Conservation (phyloP, 37 sponge, comb jelly and placozoan genomes). For the Petrosia ficiformis region DNA sequence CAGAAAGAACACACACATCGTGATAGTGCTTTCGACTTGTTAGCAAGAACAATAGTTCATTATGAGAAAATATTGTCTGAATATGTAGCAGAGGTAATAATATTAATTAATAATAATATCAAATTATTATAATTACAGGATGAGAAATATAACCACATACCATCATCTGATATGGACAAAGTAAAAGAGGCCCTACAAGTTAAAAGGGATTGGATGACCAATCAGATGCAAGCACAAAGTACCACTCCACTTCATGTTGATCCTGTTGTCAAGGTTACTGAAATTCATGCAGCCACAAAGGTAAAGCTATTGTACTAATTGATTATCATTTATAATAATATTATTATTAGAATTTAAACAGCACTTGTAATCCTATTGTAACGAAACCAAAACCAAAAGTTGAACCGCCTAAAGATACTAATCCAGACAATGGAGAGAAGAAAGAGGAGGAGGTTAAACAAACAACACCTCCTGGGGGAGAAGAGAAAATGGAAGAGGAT, state of each 20-base stretch:
- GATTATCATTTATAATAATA: neutral
- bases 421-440: conserved; percentile 4
- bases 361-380: conserved; percentile 80
- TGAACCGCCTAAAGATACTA: conserved; percentile 85
- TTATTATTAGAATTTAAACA: conserved; percentile 48
- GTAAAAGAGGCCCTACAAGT: conserved; percentile 58
- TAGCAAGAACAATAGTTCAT: conserved; percentile 73
- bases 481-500: neutral
- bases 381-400: conserved; percentile 96
- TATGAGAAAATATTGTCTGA: conserved; percentile 79
- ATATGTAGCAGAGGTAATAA: conserved; percentile 63
- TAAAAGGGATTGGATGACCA: conserved; percentile 76
- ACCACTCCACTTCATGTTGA: conserved; percentile 32
- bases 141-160: conserved; percentile 85
- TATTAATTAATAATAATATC: neutral
- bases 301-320: conserved; percentile 9
- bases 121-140: conserved; percentile 40
- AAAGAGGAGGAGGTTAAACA: conserved; percentile 20
- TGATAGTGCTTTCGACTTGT: conserved; percentile 66
- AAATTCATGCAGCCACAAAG: conserved; percentile 64
- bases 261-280: conserved; percentile 54
- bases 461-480: neutral
- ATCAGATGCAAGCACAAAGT: conserved; percentile 43
- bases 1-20: conserved; percentile 59
- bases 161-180: conserved; percentile 79